These are phyloP conservation scores for Macaria notata DNA, from an alignment of 2,888 invertebrate species.

Conservation along the genomic window DNA sequence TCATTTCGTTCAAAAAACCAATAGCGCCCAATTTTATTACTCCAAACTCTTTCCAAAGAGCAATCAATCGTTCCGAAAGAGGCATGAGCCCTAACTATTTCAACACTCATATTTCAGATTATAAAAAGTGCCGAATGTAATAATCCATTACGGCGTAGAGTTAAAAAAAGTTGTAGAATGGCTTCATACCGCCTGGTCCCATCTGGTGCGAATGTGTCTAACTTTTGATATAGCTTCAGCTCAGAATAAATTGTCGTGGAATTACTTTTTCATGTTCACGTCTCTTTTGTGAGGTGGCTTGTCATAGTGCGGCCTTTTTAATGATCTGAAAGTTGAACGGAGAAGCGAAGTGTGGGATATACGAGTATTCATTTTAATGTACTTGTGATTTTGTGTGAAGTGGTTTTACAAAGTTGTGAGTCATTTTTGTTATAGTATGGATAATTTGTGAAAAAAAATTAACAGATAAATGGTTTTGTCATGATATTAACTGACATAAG, in stretches of 20 bases:
- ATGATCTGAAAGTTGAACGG: constrained; percentile 1
- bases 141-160: constrained; percentile 46
- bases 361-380: background rate
- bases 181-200: constrained; percentile 45
- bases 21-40: background rate
- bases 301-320: constrained; percentile 17
- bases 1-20: too few species aligned
- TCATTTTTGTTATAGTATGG: too few species aligned
- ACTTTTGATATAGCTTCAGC: constrained; percentile 64
- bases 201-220: constrained; percentile 62
- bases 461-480: too few species aligned
- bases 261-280: constrained; percentile 56
- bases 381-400: too few species aligned
- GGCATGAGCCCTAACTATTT: constrained; percentile 26
- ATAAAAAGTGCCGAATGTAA: constrained; percentile 28
- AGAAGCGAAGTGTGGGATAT: background rate
- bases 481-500: too few species aligned
- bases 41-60: constrained; percentile 8
- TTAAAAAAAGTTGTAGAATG: constrained; percentile 52
- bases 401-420: too few species aligned
- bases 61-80: constrained; percentile 22
- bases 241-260: constrained; percentile 51
- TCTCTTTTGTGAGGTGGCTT: constrained; percentile 28
- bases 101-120: constrained; percentile 22
- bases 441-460: too few species aligned